A percentile compares a stretch with the other conserved stretches of the same genome.
Conservation (phyloP, 2,888 invertebrate species). For the Yponomeuta malinellus region DNA sequence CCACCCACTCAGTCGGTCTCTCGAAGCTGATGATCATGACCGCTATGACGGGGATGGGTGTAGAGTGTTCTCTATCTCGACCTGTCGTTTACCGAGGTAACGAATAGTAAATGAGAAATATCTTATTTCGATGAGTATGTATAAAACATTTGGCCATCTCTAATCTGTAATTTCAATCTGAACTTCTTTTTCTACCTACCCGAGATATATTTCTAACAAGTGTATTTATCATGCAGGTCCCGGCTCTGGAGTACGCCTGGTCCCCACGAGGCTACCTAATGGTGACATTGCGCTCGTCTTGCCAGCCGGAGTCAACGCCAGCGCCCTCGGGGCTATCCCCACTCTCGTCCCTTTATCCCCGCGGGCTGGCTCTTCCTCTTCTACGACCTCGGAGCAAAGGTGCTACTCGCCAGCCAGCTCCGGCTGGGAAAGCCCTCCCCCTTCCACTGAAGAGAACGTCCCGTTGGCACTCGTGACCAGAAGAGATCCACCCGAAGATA, state of each 20-base stretch:
- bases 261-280: constrained; percentile 87
- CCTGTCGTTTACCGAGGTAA: no score
- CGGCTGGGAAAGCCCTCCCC: constrained; percentile 64
- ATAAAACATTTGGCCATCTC: no score
- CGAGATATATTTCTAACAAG: neutral
- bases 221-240: constrained; percentile 71
- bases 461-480: constrained; percentile 86
- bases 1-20: no score
- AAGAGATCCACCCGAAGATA: constrained; percentile 78
- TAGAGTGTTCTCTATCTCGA: no score
- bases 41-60: no score
- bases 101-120: no score
- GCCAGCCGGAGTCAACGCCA: constrained; percentile 78
- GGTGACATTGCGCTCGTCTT: constrained; percentile 89
- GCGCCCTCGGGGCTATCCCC: constrained; percentile 75
- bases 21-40: no score
- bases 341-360: constrained; percentile 85
- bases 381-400: constrained; percentile 78
- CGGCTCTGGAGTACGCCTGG: constrained; percentile 83
- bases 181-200: no score
- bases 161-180: no score
- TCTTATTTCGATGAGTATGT: no score
- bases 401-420: constrained; percentile 78
- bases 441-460: constrained; percentile 52
- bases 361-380: constrained; percentile 79